phyloP scores from a whole-genome alignment of 2,888 invertebrate genomes.

The Cerceris rybyensis region DNA sequence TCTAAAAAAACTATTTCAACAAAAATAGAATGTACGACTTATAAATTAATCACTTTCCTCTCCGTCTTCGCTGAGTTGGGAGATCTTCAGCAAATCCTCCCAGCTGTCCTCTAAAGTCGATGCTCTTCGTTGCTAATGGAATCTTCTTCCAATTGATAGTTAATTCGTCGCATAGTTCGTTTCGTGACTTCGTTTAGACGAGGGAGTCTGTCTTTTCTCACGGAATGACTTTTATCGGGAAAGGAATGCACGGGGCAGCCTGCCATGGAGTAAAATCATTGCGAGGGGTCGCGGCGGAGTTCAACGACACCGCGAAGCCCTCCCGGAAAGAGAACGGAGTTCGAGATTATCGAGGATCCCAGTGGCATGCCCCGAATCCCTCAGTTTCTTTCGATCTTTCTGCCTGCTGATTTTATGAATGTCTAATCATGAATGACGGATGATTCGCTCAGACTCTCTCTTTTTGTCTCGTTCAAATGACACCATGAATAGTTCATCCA shows the following conservation, averaged over 20 bases:
- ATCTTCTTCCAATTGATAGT: neutral
- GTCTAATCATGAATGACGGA: no score
- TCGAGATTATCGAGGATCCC: slow-evolving; percentile 49
- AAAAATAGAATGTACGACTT: no score
- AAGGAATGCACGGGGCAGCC: slow-evolving; percentile 46
- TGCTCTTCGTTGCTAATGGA: neutral
- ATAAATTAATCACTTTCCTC: no score
- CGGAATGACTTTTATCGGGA: slow-evolving; percentile 54
- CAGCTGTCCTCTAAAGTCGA: no score
- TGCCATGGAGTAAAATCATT: slow-evolving; percentile 56
- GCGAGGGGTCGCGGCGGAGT: slow-evolving; percentile 63
- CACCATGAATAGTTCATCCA: no score
- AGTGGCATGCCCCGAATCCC: slow-evolving; percentile 16
- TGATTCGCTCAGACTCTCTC: no score
- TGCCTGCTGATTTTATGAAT: no score
- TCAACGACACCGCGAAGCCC: slow-evolving; percentile 58
- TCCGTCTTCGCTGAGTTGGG: no score
- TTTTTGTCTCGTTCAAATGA: no score
- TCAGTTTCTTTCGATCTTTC: neutral
- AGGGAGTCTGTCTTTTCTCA: slow-evolving; percentile 33
- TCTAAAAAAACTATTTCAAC: no score
- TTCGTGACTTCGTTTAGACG: slow-evolving; percentile 1
- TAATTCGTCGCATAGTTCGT: neutral
- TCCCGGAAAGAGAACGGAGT: slow-evolving; percentile 44
- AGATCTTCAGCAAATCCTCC: neutral